Percentiles rank a stretch among this genome's conserved stretches.
These are phyloP conservation scores for Allolobophora icterica DNA, from an alignment of 2,888 invertebrate genomes.

Conservation along the genomic window DNA sequence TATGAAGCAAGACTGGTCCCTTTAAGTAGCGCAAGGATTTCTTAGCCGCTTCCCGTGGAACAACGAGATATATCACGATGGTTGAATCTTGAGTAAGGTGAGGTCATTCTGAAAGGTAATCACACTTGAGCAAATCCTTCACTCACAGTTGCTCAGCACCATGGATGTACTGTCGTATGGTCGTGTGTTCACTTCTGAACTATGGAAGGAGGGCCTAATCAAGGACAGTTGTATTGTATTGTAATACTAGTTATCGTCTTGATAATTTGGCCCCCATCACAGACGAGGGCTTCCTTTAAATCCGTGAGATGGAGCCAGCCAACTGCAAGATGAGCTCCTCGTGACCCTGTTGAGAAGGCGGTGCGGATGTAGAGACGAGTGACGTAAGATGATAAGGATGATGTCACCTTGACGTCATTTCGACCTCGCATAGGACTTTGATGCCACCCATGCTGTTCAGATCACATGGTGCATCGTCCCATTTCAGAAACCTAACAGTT, in stretches of 20 bases:
- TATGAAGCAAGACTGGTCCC: constrained; percentile 11
- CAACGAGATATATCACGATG: background rate
- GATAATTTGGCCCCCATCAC: background rate
- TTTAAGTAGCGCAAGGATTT: background rate
- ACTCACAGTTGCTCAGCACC: too few relatives aligned
- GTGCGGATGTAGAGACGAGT: background rate
- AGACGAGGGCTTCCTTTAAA: background rate
- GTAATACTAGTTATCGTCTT: background rate
- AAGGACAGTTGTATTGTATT: too few relatives aligned
- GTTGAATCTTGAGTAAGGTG: background rate
- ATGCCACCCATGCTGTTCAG: constrained; percentile 46
- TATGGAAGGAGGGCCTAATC: too few relatives aligned
- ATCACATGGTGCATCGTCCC: constrained; percentile 50
- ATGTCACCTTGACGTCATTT: constrained; percentile 33
- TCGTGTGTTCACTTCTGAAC: too few relatives aligned
- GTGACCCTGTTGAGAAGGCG: constrained; percentile 23
- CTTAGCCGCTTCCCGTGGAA: background rate
- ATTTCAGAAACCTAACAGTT: constrained; percentile 45
- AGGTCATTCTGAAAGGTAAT: background rate
- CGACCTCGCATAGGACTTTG: constrained; percentile 48
- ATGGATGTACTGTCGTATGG: too few relatives aligned
- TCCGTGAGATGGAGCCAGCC: background rate
- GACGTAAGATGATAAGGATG: background rate
- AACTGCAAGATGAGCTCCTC: background rate
- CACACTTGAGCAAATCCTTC: background rate